Evolutionary conservation across 1,140 invertebrate species (phyloP), one percentile per base, ranked within the genome.

Genomic region (Atta colombica): DNA sequence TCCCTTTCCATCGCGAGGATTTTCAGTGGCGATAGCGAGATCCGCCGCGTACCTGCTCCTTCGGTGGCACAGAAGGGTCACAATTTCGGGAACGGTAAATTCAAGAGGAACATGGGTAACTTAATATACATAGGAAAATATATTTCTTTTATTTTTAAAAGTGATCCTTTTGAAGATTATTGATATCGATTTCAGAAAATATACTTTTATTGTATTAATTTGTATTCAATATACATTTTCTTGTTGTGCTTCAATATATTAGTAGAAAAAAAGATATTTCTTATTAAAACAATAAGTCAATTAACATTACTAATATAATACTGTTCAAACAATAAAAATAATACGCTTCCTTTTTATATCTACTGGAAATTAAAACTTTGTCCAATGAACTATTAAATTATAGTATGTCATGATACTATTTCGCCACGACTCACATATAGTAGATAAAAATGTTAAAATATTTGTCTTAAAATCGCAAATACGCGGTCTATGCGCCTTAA

Each of bases 41-140:
- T 75, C 61, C 77, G 45, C 14, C 16, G 45, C 14, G 49, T 85
- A 85, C 82, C 63, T 86, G 85, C 75, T 86, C 10, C 25, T n/a
- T 68, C 28, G 31, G 55, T 81, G n/a, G 21, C 66, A 74, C 25
- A 25, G n/a, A 4, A 16, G 14, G 55, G 1, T 49, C 53, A 18
- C 51, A 61, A 51, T 69, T 69, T 69, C 65, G 31, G n/a, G 16
- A 65, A 39, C 2, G 4, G n/a, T 66, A 18, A 21, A 51, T 12
- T 39, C n/a, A 18, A 80, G 14, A 63, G 61, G 31, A 49, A 39
- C 21, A 45, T 18, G 31, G 14, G 14, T 39, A 81, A 53, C 66
- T 80, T 55, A 55, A 80, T 49, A 65, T 35, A 35, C 31, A 35
- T 39, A 18, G 14, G 12, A 28, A 60, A 82, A 3, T 72, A 60